These are phyloP conservation scores for Picathartes gymnocephalus DNA, from an alignment of 2,113 vertebrate genomes.

Conservation along the genomic window DNA sequence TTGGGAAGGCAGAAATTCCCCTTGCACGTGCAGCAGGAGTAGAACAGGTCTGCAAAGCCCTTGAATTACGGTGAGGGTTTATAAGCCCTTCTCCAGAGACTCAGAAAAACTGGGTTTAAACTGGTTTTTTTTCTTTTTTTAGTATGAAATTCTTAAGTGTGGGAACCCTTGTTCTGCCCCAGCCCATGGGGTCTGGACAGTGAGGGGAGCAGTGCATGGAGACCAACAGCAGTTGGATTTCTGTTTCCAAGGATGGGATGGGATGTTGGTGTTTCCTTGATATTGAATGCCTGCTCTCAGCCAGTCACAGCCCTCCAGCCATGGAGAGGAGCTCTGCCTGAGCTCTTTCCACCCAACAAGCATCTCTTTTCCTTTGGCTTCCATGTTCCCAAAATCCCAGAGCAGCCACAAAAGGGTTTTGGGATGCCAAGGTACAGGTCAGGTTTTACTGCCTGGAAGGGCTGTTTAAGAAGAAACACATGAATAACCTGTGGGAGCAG, in stretches of 20 bases:
- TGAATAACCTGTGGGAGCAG: background rate
- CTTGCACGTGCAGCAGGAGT: background rate
- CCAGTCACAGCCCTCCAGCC: background rate
- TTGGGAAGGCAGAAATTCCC: background rate
- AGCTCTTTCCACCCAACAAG: background rate
- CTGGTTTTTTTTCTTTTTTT: background rate
- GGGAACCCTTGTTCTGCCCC: background rate
- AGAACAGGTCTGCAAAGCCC: background rate
- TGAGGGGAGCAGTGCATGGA: background rate
- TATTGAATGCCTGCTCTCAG: background rate
- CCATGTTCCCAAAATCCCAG: background rate
- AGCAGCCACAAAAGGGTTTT: background rate
- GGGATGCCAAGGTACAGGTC: background rate
- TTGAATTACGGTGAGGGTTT: background rate
- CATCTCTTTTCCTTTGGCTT: background rate
- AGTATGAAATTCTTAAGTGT: background rate
- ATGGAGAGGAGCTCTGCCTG: background rate
- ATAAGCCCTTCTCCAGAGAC: background rate
- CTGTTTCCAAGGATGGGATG: background rate
- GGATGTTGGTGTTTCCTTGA: background rate
- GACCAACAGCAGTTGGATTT: background rate
- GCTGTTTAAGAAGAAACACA: background rate
- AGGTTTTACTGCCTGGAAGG: background rate
- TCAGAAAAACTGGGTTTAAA: background rate
- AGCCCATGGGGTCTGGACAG: background rate